Evolutionary conservation across 2,888 invertebrate species (phyloP), one percentile per base, ranked within the genome.

Genomic region (Pecten maximus): DNA sequence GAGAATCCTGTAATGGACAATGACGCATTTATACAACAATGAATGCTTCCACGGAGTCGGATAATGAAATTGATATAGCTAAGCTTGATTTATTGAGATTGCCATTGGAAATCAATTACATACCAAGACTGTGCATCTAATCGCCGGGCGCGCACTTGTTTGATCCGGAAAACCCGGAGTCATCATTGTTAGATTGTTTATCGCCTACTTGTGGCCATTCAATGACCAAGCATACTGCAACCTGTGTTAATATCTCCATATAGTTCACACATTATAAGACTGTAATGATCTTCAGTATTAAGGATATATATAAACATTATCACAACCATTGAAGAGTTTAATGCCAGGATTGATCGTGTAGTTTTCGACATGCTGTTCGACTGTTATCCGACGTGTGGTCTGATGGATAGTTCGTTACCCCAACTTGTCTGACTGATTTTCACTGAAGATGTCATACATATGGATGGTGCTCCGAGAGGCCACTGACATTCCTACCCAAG

Each of bases 51-150:
- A 28, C 23, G 74, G 74, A 74, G 74, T 35, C 74, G 28, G 28
- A 74, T 6, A 74, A 74, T 74, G 74, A 74, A 2, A 74, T 74
- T 74, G 28, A 74, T 74, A 74, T 74, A 35, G 74, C 74, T 28
- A 28, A 74, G 74, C 74, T 74, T 74, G 74, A 74, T 74, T 74
- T 74, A 74, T 74, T 74, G 74, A 28, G 35, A 74, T 35, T 6
- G 0, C 35, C 28, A 74, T 35, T 35, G 74, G 74, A 74, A 74
- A 74, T 74, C 74, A 35, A 74, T 74, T 35, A 74, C 2, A 28
- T 74, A 74, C 74, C 74, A 35, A 74, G 74, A 35, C 28, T 74
- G 35, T 74, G 74, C 74, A 74, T 74, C 74, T 74, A 74, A 74
- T 74, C 12, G 74, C 74, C 35, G 2, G 74, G 35, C 2, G 28